phyloP scores from a whole-genome alignment of 1,140 invertebrate species.

The Drosophila pachea region DNA sequence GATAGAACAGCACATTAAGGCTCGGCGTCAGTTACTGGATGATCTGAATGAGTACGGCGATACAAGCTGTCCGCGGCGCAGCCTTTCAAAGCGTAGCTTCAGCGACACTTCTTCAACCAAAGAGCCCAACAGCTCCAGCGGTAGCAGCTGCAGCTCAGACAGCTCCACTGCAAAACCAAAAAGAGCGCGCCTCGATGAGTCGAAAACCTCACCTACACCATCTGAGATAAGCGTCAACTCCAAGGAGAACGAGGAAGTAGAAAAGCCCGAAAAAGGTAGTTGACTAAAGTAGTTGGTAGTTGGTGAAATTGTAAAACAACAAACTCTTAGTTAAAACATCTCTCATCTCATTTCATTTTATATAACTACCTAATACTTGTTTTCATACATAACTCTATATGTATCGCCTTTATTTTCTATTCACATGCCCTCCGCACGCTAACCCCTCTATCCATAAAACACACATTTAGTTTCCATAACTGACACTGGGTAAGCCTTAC shows the following conservation, averaged over 20 bases:
- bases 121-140: slow-evolving; percentile 22
- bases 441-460: slow-evolving; percentile 8
- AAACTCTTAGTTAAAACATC: not conserved
- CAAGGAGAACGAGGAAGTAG: slow-evolving; percentile 73
- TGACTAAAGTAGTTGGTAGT: too few relatives aligned
- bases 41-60: slow-evolving; percentile 30
- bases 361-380: not conserved
- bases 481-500: slow-evolving; percentile 11
- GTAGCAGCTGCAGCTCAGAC: slow-evolving; percentile 37
- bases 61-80: slow-evolving; percentile 19
- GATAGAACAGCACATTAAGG: slow-evolving; percentile 45
- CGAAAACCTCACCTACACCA: slow-evolving; percentile 62
- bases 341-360: not conserved
- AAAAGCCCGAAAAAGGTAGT: slow-evolving; percentile 64
- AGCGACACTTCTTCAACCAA: slow-evolving; percentile 23
- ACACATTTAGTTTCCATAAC: slow-evolving; percentile 16
- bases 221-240: slow-evolving; percentile 72
- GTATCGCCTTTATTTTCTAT: slow-evolving; percentile 45
- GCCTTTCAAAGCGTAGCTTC: slow-evolving; percentile 38
- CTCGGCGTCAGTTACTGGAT: slow-evolving; percentile 32
- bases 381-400: slow-evolving; percentile 2
- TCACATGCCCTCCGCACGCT: slow-evolving; percentile 55
- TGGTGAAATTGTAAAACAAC: not conserved
- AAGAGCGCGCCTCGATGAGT: slow-evolving; percentile 32
- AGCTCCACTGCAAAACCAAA: slow-evolving; percentile 46